These are phyloP conservation scores for Mythimna lalbum DNA, from an alignment of 2,888 invertebrate species.

Conservation along the genomic window DNA sequence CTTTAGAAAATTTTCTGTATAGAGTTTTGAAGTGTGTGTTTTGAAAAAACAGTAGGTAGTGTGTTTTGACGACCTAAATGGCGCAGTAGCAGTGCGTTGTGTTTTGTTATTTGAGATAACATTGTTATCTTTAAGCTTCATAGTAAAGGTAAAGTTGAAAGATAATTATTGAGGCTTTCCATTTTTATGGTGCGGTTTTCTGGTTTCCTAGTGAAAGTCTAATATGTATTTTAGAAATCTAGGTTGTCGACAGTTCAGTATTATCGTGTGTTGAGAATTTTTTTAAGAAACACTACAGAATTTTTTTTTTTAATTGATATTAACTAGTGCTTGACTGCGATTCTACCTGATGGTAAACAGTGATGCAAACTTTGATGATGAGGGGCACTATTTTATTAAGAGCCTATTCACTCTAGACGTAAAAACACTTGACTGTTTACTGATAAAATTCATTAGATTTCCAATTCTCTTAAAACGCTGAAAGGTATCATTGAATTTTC, in stretches of 20 bases:
- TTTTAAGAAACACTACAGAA: no score
- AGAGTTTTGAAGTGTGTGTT: slow-evolving; percentile 52
- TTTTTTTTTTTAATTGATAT: no score
- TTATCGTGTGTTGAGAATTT: no score
- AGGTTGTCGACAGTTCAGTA: background rate
- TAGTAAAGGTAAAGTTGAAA: background rate
- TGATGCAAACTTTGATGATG: no score
- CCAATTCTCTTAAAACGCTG: no score
- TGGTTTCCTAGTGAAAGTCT: background rate
- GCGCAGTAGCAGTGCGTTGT: slow-evolving; percentile 30
- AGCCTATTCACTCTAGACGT: no score
- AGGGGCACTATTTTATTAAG: no score
- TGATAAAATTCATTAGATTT: no score
- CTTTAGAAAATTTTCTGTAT: slow-evolving; percentile 62
- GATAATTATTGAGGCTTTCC: background rate
- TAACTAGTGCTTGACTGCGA: no score
- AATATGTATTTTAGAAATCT: background rate
- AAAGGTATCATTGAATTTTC: no score
- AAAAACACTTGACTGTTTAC: no score
- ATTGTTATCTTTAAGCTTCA: slow-evolving; percentile 15
- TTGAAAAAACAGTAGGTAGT: slow-evolving; percentile 49
- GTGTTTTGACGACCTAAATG: slow-evolving; percentile 55
- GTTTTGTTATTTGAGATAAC: slow-evolving; percentile 36
- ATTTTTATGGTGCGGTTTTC: slow-evolving; percentile 3
- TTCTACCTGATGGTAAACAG: no score